phyloP scores from a whole-genome alignment of 2,797 vertebrate genomes.

The Enteromius anoplus region DNA sequence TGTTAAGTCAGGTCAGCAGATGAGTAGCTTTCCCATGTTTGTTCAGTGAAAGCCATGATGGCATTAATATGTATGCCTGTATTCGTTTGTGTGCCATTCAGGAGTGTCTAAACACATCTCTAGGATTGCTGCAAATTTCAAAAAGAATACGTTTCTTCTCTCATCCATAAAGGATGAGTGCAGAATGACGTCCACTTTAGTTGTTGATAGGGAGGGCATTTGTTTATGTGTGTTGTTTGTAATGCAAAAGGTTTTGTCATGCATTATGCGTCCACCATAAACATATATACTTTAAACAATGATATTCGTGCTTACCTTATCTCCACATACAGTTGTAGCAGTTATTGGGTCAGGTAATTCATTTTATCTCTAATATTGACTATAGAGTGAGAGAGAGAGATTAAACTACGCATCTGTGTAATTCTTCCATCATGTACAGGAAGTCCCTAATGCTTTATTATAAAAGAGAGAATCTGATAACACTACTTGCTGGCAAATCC shows the following conservation, averaged over 20 bases:
- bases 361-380: neutral
- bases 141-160: constrained; percentile 64
- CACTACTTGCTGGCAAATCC: constrained; percentile 2
- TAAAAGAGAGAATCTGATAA: constrained; percentile 7
- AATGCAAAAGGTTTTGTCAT: neutral
- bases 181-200: constrained; percentile 71
- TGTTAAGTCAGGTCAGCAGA: constrained; percentile 35
- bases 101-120: constrained; percentile 67
- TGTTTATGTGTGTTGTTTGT: neutral
- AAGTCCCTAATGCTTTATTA: neutral
- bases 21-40: constrained; percentile 22
- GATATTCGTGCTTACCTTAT: neutral
- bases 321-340: neutral
- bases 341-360: neutral
- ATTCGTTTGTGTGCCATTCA: constrained; percentile 65
- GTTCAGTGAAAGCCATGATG: constrained; percentile 63
- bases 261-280: neutral
- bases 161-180: constrained; percentile 80
- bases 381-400: neutral
- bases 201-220: constrained; percentile 61
- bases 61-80: constrained; percentile 56
- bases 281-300: neutral
- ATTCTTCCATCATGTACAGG: neutral
- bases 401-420: neutral
- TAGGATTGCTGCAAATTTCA: constrained; percentile 64